These are phyloP conservation scores for Aspidoscelis tigris DNA, from an alignment of 2,113 vertebrate genomes.

Conservation along the genomic window DNA sequence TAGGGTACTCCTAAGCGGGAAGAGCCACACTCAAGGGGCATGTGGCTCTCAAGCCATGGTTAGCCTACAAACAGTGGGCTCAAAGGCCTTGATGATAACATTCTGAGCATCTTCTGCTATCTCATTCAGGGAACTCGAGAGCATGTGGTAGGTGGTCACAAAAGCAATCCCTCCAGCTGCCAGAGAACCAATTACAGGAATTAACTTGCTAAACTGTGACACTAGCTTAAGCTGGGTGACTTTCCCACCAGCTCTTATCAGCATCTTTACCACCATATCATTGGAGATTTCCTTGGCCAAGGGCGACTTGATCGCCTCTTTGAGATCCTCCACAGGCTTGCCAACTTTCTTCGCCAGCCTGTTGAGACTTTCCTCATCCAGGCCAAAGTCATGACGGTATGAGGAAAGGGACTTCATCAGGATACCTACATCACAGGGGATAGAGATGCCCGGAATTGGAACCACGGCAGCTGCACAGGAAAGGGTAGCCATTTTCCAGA, in stretches of 20 bases:
- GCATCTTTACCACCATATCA: constrained; percentile 59
- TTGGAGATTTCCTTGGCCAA: constrained; percentile 61
- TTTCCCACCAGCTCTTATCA: constrained; percentile 58
- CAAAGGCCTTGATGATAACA: constrained; percentile 69
- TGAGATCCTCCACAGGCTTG: constrained; percentile 71
- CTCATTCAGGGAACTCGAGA: constrained; percentile 66
- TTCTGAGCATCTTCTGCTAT: constrained; percentile 67
- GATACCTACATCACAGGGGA: constrained; percentile 63
- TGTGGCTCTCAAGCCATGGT: too few relatives aligned
- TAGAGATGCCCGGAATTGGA: constrained; percentile 64
- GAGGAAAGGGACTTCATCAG: constrained; percentile 54
- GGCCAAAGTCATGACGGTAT: constrained; percentile 66
- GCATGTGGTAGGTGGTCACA: constrained; percentile 62
- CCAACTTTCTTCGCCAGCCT: constrained; percentile 69
- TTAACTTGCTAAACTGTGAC: too few relatives aligned
- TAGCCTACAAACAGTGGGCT: constrained; percentile 52
- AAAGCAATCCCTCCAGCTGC: constrained; percentile 69
- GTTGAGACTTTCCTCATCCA: constrained; percentile 67
- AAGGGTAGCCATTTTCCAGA: constrained; percentile 67
- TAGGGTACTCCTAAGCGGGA: too few relatives aligned
- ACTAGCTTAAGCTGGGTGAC: too few relatives aligned
- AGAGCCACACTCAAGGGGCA: too few relatives aligned
- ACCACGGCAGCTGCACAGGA: constrained; percentile 60
- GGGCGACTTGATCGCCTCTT: constrained; percentile 61
- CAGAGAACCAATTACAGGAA: constrained; percentile 70